A percentile compares a stretch with the other conserved stretches of the same genome.
Evolutionary conservation across 2,888 invertebrate species (phyloP).

Genomic region (Antheraea assamensis): DNA sequence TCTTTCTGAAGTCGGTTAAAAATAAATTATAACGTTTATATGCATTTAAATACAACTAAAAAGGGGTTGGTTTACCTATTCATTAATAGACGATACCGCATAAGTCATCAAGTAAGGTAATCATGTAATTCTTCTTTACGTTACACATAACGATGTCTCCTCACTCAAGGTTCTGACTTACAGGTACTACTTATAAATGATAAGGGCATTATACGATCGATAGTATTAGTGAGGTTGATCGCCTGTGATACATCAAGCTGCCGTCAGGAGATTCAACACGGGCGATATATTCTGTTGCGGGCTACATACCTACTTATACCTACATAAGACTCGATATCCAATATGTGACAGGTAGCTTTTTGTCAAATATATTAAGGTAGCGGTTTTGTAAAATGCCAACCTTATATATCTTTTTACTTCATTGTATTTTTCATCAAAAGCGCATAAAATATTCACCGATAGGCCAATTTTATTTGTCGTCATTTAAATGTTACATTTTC

Average conservation of each 20-base stretch:
- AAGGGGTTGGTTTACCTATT: not conserved
- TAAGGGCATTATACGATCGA: conserved; percentile 45
- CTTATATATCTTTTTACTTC: not conserved
- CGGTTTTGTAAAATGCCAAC: conserved; percentile 22
- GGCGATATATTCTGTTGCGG: conserved; percentile 51
- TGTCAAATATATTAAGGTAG: conserved; percentile 40
- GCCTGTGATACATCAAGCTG: conserved; percentile 57
- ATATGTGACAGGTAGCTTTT: conserved; percentile 36
- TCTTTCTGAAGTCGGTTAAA: too few species aligned
- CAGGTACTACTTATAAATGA: conserved; percentile 34
- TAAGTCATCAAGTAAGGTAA: not conserved
- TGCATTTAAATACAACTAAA: not conserved
- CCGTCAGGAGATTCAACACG: conserved; percentile 59
- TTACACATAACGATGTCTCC: not conserved
- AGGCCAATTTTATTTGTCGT: not conserved
- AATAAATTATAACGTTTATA: not conserved
- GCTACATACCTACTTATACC: conserved; percentile 33
- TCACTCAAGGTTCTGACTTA: not conserved
- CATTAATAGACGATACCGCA: not conserved
- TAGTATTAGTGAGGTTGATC: conserved; percentile 52
- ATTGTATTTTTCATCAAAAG: not conserved
- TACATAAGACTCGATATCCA: conserved; percentile 41
- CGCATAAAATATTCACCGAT: not conserved
- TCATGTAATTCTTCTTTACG: not conserved
- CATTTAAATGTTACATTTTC: not conserved